Evolutionary conservation across 2,113 vertebrate genomes (phyloP).

Genomic region (Tragulus kanchil): DNA sequence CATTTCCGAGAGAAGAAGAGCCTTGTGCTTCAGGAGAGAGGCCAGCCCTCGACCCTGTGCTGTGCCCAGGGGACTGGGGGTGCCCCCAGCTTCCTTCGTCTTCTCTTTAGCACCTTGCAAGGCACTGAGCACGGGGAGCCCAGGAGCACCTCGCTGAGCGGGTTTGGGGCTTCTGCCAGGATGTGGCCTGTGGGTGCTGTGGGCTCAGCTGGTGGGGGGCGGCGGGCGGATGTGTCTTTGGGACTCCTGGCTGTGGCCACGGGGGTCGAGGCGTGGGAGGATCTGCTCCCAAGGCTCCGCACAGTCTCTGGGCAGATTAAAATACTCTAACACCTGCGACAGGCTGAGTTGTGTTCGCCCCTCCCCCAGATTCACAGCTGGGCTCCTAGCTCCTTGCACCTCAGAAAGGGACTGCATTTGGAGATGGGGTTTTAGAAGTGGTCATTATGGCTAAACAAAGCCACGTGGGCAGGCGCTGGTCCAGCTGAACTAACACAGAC

Average conservation of each 20-base stretch:
- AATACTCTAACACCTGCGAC: background rate
- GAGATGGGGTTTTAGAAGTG: background rate
- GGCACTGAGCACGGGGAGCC: fast-evolving
- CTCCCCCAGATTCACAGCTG: too few relatives aligned
- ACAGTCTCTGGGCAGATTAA: background rate
- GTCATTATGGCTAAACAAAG: too few relatives aligned
- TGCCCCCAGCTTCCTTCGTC: fast-evolving
- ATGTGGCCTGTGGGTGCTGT: background rate
- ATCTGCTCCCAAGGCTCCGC: fast-evolving
- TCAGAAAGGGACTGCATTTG: background rate
- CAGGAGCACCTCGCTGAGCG: fast-evolving
- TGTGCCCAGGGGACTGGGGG: fast-evolving
- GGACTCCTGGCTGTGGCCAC: background rate
- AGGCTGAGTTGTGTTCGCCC: background rate
- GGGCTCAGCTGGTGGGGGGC: too few relatives aligned
- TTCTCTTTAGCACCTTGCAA: background rate
- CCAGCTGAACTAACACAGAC: too few relatives aligned
- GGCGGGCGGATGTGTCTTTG: background rate
- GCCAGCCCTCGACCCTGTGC: fast-evolving
- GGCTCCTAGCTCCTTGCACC: background rate
- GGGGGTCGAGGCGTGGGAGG: background rate
- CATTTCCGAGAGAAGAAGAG: background rate
- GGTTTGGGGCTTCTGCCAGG: background rate
- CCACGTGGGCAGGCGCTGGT: background rate
- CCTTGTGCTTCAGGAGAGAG: background rate